A percentile compares a stretch with the other conserved stretches of the same genome.
Conservation (phyloP, 2,797 vertebrate species). For the Enoplosus armatus region DNA sequence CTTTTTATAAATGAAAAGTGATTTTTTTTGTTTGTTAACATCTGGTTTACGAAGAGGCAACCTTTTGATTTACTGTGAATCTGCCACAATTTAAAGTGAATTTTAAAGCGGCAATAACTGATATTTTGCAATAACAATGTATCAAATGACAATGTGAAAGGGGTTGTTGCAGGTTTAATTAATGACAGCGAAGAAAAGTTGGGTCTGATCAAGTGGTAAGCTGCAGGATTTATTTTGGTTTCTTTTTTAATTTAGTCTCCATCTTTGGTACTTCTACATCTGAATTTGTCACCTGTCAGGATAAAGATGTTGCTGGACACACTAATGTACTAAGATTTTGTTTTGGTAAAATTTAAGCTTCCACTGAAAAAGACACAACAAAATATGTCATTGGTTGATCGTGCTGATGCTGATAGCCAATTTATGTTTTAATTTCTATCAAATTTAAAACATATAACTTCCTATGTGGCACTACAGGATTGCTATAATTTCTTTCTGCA, state of each 20-base stretch:
- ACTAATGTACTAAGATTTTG: too few species aligned
- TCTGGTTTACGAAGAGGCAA: not conserved
- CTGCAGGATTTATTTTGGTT: not conserved
- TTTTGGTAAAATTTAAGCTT: not conserved
- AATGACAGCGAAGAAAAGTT: not conserved
- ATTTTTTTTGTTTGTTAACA: not conserved
- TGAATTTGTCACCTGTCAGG: not conserved
- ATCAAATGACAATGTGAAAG: not conserved
- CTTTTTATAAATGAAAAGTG: not conserved
- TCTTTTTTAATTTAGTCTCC: not conserved
- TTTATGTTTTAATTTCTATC: not conserved
- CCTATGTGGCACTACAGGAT: not conserved
- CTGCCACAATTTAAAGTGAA: not conserved
- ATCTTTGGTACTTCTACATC: not conserved
- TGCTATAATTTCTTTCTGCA: conserved; percentile 18
- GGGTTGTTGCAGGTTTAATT: too few species aligned
- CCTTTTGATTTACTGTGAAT: not conserved
- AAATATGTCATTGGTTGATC: not conserved
- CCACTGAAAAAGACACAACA: not conserved
- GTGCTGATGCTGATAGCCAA: not conserved
- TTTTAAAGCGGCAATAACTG: not conserved
- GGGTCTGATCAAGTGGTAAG: not conserved
- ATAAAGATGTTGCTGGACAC: too few species aligned
- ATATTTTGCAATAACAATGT: not conserved
- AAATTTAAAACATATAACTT: not conserved